Base-by-base conservation (phyloP, 1,140 invertebrate species). In the Drosophila bocqueti region DNA sequence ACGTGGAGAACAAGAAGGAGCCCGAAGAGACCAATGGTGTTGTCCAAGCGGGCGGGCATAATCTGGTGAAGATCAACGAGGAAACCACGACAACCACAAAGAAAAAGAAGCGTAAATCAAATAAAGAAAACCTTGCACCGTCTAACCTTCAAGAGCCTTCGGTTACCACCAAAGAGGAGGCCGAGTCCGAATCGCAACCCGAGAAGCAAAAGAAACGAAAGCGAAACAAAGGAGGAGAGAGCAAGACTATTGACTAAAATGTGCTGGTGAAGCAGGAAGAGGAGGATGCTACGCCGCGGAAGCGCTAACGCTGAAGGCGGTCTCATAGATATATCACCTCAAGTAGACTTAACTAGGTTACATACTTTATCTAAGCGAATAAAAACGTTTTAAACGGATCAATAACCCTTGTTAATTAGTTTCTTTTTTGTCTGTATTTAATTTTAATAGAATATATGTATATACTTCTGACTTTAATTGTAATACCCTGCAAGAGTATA, bases 81-180 rank as follows among this genome's bases (percentile, higher is more conserved):
- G 61, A 54, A n/a, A 7, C 24, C 2, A 9, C 4, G 7, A 16
- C 21, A 15, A 1, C 9, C 0, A 54, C 36, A 21, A 49, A 72
- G n/a, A 15, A 46, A 13, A 57, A 57, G 21, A 72, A 69, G 24
- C 42, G 15, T 3, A 47, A 40, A 26, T 38, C 43, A 54, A 47
- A 54, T 31, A 24, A 21, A 6, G 24, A 66, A 15, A 18, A 34
- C 5, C 31, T n/a, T 7, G 40, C 24, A 2, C 2, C 4, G 2
- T 21, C 5, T 9, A 31, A 6, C 7, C 5, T 4, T n/a, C 15
- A n/a, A n/a, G 38, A 18, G 26, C 13, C 18, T 7, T 6, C n/a
- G 13, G 21, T 59, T 31, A 5, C 13, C 16, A 42, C 52, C 8
- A 38, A 64, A 6, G n/a, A 64, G 2, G 54, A 45, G 15, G 11